Evolutionary conservation across 1,140 invertebrate genomes (phyloP).

Genomic region (Atta colombica): DNA sequence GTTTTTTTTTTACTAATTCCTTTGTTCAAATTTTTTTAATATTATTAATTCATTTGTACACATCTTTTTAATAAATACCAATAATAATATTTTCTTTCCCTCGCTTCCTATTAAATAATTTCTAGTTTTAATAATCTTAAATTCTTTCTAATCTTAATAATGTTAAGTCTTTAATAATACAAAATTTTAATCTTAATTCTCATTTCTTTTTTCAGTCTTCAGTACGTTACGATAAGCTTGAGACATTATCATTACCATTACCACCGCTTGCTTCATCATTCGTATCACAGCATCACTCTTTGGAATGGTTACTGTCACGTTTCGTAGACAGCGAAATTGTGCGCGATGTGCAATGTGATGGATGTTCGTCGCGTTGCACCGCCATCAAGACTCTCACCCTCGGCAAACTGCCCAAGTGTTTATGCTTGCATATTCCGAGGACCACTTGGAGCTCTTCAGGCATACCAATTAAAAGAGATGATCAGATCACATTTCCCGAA

Average conservation of each 20-base stretch:
- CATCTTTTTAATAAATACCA: constrained; percentile 21
- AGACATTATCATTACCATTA: constrained; percentile 93
- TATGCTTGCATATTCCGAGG: constrained; percentile 95
- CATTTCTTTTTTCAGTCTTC: constrained; percentile 89
- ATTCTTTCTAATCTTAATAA: constrained; percentile 42
- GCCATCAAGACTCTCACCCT: constrained; percentile 93
- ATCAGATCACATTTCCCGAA: constrained; percentile 95
- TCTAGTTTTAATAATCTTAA: not conserved
- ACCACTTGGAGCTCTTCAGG: constrained; percentile 93
- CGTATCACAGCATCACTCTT: constrained; percentile 87
- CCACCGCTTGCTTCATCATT: constrained; percentile 88
- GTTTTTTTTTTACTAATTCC: not conserved
- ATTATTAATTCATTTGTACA: not conserved
- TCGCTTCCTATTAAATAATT: not conserved
- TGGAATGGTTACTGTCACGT: constrained; percentile 91
- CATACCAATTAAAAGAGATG: constrained; percentile 92
- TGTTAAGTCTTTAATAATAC: not conserved
- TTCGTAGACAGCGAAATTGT: constrained; percentile 95
- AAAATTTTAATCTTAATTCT: constrained; percentile 45
- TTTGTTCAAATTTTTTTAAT: constrained; percentile 3
- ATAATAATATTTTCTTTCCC: not conserved
- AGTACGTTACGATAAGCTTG: constrained; percentile 95
- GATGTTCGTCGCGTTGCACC: constrained; percentile 88
- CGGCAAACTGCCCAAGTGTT: constrained; percentile 93
- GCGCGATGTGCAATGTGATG: constrained; percentile 93